Percentiles rank a stretch among this genome's conserved stretches.
Conservation (phyloP, 2,888 invertebrate genomes). For the Agrochola lychnidis region DNA sequence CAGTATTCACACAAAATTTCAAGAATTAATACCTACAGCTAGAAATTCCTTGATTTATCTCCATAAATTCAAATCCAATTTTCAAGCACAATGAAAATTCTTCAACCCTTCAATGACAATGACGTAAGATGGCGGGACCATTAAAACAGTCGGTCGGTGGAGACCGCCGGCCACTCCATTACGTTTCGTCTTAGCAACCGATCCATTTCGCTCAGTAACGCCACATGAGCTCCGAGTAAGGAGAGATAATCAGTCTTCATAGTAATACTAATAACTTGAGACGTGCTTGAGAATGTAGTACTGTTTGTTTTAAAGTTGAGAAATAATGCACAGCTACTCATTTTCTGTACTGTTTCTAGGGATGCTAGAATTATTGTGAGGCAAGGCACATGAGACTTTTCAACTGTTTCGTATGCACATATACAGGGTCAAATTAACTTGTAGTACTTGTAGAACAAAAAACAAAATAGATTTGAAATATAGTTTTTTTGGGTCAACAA, state of each 20-base stretch:
- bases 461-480: too few relatives aligned
- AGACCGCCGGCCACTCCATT: constrained; percentile 40
- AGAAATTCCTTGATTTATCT: constrained; percentile 12
- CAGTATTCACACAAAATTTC: neutral
- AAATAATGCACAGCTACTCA: neutral
- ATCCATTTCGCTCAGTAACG: constrained; percentile 39
- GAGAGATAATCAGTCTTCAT: constrained; percentile 30
- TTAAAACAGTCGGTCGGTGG: constrained; percentile 14
- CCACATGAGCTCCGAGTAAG: constrained; percentile 9
- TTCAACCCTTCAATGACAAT: constrained; percentile 29
- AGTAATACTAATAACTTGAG: constrained; percentile 32
- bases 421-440: too few relatives aligned
- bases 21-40: neutral
- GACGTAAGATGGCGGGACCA: constrained; percentile 22
- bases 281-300: neutral
- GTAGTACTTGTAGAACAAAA: too few relatives aligned
- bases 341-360: neutral
- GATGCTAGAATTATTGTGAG: neutral
- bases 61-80: constrained; percentile 31
- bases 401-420: neutral
- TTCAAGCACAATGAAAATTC: constrained; percentile 27
- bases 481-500: too few relatives aligned
- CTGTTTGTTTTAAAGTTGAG: neutral
- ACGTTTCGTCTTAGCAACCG: constrained; percentile 37
- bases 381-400: neutral